A percentile compares a stretch with the other conserved stretches of the same genome.
Conservation (phyloP, 2,113 vertebrate genomes). For the Menura novaehollandiae region DNA sequence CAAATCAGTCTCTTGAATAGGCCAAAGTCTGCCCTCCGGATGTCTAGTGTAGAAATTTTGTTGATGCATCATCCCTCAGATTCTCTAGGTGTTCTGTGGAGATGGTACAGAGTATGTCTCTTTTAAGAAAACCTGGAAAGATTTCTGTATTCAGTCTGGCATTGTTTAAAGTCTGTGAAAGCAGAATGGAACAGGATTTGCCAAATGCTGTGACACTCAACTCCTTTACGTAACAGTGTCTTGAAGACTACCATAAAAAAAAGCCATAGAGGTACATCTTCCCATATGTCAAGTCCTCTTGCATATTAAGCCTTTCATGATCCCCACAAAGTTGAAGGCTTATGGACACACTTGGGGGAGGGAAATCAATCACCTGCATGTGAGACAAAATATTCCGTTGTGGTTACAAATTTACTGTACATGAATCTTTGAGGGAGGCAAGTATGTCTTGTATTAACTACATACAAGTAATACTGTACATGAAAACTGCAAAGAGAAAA, state of each 20-base stretch:
- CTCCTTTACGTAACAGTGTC: rapidly evolving
- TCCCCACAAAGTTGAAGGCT: not conserved
- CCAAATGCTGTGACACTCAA: not conserved
- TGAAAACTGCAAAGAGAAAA: not conserved
- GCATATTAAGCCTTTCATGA: not conserved
- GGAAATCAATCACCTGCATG: not conserved
- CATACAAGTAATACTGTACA: not conserved
- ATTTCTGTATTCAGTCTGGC: not conserved
- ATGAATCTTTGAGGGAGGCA: not conserved
- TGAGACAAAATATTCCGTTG: not conserved
- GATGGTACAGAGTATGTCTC: not conserved
- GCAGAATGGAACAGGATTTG: not conserved
- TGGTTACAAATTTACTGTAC: not conserved
- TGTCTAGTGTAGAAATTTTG: not conserved
- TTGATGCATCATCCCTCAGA: not conserved
- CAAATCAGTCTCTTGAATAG: not conserved
- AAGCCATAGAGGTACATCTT: rapidly evolving
- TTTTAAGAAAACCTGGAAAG: not conserved
- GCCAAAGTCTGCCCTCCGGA: not conserved
- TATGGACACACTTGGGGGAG: not conserved
- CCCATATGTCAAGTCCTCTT: not conserved
- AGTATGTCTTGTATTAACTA: not conserved
- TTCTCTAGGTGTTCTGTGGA: not conserved
- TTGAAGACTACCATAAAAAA: not conserved
- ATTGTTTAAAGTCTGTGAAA: not conserved